A percentile compares a stretch with the other conserved stretches of the same genome.
These are phyloP conservation scores for Callaeas wilsoni DNA, from an alignment of 2,113 vertebrate species.

Conservation along the genomic window DNA sequence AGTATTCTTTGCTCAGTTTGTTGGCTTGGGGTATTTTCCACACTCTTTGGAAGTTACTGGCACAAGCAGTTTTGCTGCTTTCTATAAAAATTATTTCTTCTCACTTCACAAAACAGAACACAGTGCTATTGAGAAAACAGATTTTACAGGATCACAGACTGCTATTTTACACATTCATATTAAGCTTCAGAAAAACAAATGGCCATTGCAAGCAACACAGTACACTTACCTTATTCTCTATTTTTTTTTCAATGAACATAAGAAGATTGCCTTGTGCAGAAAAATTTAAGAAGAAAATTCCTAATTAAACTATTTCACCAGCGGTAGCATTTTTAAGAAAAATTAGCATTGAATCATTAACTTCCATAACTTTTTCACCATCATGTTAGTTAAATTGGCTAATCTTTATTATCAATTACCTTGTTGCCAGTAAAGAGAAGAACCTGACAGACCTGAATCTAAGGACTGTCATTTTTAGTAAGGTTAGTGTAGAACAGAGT, in stretches of 20 bases:
- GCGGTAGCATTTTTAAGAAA: not conserved
- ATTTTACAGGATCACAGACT: not conserved
- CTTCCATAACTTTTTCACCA: not conserved
- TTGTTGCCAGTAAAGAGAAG: not conserved
- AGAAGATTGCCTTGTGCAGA: not conserved
- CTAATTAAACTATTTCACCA: not conserved
- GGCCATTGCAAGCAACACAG: not conserved
- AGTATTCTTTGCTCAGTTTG: rapidly evolving
- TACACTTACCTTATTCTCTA: not conserved
- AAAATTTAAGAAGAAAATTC: not conserved
- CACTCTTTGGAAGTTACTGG: not conserved
- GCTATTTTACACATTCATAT: not conserved
- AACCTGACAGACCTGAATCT: not conserved
- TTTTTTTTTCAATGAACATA: not conserved
- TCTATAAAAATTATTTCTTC: not conserved
- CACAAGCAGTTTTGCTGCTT: not conserved
- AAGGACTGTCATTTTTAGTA: not conserved
- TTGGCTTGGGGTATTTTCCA: not conserved
- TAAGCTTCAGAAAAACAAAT: not conserved
- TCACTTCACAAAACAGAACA: not conserved
- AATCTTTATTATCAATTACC: not conserved
- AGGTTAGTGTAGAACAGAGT: not conserved
- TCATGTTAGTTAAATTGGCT: not conserved
- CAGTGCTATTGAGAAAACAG: not conserved
- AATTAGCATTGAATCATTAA: not conserved